Conservation (phyloP, 2,888 invertebrate species). For the Trilocha varians region DNA sequence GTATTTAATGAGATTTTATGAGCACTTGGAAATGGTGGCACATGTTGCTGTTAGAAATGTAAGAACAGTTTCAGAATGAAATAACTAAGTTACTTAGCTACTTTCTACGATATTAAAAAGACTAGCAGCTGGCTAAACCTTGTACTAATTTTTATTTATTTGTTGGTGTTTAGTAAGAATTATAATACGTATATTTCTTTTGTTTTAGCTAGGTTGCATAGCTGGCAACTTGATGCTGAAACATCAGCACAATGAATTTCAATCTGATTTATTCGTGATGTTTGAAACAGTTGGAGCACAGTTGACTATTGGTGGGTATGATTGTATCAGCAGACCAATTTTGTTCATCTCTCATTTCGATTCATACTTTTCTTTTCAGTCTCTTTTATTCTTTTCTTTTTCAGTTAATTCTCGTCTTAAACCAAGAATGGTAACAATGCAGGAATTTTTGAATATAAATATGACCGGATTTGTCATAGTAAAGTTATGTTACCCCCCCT, state of each 20-base stretch:
- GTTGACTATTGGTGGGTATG: conserved; percentile 30
- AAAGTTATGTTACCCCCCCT: conserved; percentile 49
- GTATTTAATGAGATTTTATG: conserved; percentile 71
- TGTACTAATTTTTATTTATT: neutral
- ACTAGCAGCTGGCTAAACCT: neutral
- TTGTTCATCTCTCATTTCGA: too few relatives aligned
- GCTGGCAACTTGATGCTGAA: conserved; percentile 82
- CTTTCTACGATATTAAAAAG: neutral
- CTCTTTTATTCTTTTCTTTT: conserved; percentile 23
- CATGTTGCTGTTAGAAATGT: conserved; percentile 81
- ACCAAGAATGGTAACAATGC: conserved; percentile 29
- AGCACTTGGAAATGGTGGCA: conserved; percentile 78
- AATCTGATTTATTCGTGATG: conserved; percentile 77
- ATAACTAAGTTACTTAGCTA: conserved; percentile 8
- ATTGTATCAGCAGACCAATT: too few relatives aligned
- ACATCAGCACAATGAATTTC: conserved; percentile 75
- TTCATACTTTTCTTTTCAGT: conserved; percentile 13
- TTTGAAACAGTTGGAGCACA: conserved; percentile 39
- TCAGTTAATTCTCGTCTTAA: conserved; percentile 22
- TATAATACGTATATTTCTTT: neutral
- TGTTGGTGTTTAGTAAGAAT: neutral
- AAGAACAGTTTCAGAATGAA: conserved; percentile 64
- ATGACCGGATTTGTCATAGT: conserved; percentile 25
- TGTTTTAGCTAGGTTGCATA: conserved; percentile 71
- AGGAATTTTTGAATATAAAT: conserved; percentile 41